Percentiles rank a stretch among this genome's conserved stretches.
phyloP scores from a whole-genome alignment of 2,888 invertebrate genomes.

The Meloe dianella region DNA sequence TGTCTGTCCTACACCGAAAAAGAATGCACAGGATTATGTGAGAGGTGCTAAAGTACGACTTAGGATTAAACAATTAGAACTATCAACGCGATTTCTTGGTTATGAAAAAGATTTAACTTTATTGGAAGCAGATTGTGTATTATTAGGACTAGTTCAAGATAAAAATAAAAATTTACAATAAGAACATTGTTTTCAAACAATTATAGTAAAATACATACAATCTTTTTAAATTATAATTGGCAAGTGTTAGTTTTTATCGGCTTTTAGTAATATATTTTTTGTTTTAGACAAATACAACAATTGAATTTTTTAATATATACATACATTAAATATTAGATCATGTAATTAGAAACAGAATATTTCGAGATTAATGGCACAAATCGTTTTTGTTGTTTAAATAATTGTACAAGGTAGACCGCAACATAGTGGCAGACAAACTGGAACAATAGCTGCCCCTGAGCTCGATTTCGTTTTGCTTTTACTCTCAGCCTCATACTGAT shows the following conservation, averaged over 20 bases:
- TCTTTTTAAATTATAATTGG: constrained; percentile 35
- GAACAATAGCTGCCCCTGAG: constrained; percentile 81
- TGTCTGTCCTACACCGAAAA: constrained; percentile 84
- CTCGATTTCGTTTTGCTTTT: constrained; percentile 78
- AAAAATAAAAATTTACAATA: constrained; percentile 37
- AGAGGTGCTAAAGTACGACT: constrained; percentile 84
- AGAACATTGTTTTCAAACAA: constrained; percentile 29
- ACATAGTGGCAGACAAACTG: constrained; percentile 86
- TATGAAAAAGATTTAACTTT: constrained; percentile 89
- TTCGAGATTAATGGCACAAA: constrained; percentile 10
- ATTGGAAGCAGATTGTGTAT: constrained; percentile 90
- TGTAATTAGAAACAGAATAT: constrained; percentile 3
- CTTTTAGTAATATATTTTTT: constrained; percentile 1
- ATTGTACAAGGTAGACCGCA: constrained; percentile 85
- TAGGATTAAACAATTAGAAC: constrained; percentile 84
- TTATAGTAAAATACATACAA: constrained; percentile 40
- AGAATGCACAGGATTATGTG: constrained; percentile 77
- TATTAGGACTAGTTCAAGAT: constrained; percentile 73
- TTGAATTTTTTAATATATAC: constrained; percentile 1
- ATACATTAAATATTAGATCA: constrained; percentile 1
- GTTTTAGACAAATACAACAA: background rate
- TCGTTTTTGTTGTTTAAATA: constrained; percentile 25
- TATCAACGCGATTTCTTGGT: constrained; percentile 91
- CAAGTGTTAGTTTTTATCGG: constrained; percentile 39
- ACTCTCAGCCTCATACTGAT: constrained; percentile 80